phyloP scores from a whole-genome alignment of 2,797 vertebrate species.

The Pangasius krempfi region DNA sequence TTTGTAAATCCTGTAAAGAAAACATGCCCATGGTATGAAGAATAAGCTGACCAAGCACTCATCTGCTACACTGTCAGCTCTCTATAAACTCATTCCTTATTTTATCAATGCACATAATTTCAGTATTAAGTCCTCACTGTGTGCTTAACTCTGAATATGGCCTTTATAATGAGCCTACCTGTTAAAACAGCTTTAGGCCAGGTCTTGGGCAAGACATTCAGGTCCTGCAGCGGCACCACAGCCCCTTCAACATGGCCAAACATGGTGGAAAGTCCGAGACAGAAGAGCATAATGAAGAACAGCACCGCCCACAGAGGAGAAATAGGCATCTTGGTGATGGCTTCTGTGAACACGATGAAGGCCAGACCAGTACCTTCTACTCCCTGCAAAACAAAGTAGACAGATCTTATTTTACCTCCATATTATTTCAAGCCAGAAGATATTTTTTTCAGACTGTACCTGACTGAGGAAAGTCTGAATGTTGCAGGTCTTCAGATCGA shows the following conservation, averaged over 20 bases:
- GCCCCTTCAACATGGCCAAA: slow-evolving; percentile 92
- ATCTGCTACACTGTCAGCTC: background rate
- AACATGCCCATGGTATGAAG: background rate
- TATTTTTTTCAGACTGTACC: slow-evolving; percentile 2
- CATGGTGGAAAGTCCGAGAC: slow-evolving; percentile 94
- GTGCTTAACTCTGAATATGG: background rate
- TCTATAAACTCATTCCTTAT: background rate
- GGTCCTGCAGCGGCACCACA: slow-evolving; percentile 85
- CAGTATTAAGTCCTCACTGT: background rate
- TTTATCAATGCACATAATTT: background rate
- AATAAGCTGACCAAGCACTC: background rate
- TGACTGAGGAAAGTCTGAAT: slow-evolving; percentile 81
- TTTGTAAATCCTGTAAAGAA: background rate
- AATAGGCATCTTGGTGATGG: slow-evolving; percentile 92
- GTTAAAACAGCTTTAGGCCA: slow-evolving; percentile 87
- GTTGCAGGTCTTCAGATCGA: slow-evolving; percentile 79
- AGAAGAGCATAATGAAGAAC: slow-evolving; percentile 96
- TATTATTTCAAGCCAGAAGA: no score
- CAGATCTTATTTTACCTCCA: no score
- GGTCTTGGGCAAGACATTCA: slow-evolving; percentile 74
- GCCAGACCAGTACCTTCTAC: slow-evolving; percentile 95
- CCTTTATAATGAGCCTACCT: slow-evolving; percentile 63
- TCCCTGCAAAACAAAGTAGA: slow-evolving; percentile 71
- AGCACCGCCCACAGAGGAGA: slow-evolving; percentile 90
- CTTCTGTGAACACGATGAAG: slow-evolving; percentile 96